Percentiles rank a stretch among this genome's conserved stretches.
Evolutionary conservation across 2,797 vertebrate species (phyloP).

Genomic region (Falco concolor): DNA sequence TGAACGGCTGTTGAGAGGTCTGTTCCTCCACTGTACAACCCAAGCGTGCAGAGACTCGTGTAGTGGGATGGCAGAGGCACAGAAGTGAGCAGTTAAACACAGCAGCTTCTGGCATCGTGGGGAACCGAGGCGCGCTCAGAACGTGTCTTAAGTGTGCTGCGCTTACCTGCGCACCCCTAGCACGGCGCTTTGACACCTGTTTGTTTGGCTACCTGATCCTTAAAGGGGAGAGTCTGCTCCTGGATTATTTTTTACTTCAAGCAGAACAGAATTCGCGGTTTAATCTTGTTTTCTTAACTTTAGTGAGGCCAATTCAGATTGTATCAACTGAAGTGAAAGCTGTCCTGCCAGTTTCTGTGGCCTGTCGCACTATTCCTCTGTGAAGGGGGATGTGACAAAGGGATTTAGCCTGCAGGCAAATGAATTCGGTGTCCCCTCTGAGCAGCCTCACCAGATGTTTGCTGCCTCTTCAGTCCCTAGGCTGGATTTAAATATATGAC

Average conservation of each 20-base stretch:
- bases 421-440: neutral
- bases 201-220: neutral
- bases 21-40: neutral
- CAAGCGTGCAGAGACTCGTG: fast-evolving
- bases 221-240: neutral
- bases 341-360: neutral
- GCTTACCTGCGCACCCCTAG: neutral
- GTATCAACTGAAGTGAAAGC: neutral
- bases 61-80: neutral
- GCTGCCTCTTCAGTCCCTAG: neutral
- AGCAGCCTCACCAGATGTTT: neutral
- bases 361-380: neutral
- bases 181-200: neutral
- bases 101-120: neutral
- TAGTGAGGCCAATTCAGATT: neutral
- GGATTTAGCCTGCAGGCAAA: neutral
- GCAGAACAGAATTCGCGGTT: neutral
- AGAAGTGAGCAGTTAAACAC: neutral
- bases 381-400: neutral
- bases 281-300: neutral
- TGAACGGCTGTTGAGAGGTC: neutral
- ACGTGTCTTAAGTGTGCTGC: neutral
- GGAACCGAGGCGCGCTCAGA: neutral
- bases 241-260: neutral
- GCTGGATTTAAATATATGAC: neutral